These are phyloP conservation scores for Cavia porcellus DNA, from an alignment of 2,113 vertebrate species.

Conservation along the genomic window DNA sequence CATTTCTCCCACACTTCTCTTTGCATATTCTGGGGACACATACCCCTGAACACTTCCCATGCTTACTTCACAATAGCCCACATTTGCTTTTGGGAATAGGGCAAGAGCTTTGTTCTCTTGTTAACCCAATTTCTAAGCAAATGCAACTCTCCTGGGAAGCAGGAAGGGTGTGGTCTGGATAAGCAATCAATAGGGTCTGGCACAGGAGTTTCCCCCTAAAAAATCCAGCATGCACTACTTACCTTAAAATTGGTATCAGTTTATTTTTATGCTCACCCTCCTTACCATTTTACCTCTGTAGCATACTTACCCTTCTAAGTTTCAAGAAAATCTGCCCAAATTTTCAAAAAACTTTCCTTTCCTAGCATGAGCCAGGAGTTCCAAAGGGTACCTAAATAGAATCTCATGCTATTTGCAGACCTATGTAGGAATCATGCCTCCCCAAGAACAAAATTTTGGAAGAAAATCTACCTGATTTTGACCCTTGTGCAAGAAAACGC, in stretches of 20 bases:
- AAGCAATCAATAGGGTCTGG: background rate
- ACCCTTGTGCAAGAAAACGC: background rate
- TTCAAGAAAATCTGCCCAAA: background rate
- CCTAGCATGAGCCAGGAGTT: background rate
- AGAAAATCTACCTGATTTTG: background rate
- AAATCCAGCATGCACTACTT: background rate
- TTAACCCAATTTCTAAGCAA: conserved; percentile 33
- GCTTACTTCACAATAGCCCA: background rate
- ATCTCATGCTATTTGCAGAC: background rate
- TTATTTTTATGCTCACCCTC: background rate
- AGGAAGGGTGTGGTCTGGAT: background rate
- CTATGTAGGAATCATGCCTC: background rate
- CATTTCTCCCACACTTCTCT: background rate
- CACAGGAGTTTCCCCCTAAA: background rate
- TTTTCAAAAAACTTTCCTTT: background rate
- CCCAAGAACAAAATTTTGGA: background rate
- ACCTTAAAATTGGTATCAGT: background rate
- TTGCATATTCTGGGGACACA: background rate
- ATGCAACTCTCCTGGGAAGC: background rate
- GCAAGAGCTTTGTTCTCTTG: background rate
- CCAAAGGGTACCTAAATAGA: background rate
- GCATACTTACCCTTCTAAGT: background rate
- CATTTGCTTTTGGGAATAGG: background rate
- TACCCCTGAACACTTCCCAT: background rate
- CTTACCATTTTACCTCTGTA: background rate